These are phyloP conservation scores for Ptychoptera contaminata DNA, from an alignment of 2,888 invertebrate species.

Conservation along the genomic window DNA sequence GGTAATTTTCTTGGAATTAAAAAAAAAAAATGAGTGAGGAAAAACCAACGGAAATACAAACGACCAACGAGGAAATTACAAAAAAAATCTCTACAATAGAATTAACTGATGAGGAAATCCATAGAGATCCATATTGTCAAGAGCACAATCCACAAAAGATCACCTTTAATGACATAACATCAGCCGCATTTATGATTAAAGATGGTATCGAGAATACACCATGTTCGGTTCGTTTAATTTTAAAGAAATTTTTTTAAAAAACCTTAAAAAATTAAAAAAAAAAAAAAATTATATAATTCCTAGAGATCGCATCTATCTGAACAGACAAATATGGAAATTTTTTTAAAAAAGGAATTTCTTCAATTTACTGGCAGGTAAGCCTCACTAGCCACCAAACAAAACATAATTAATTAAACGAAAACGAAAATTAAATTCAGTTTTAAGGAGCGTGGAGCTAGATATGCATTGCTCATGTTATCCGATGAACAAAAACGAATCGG, in stretches of 20 bases:
- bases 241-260: background rate
- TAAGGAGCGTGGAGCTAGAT: slow-evolving; percentile 86
- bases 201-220: slow-evolving; percentile 71
- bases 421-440: slow-evolving; percentile 45
- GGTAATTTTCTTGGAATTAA: too few species aligned
- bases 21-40: too few species aligned
- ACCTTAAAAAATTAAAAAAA: background rate
- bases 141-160: slow-evolving; percentile 53
- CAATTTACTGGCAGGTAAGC: slow-evolving; percentile 85
- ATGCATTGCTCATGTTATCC: slow-evolving; percentile 60
- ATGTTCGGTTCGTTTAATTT: slow-evolving; percentile 48
- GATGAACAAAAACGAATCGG: slow-evolving; percentile 56
- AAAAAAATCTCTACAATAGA: too few species aligned
- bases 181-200: slow-evolving; percentile 77
- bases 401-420: too few species aligned
- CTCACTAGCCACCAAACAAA: background rate
- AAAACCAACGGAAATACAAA: too few species aligned
- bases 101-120: too few species aligned
- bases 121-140: slow-evolving; percentile 40
- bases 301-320: slow-evolving; percentile 74
- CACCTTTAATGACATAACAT: slow-evolving; percentile 72
- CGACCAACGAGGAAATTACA: too few species aligned
- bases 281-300: too few species aligned
- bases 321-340: slow-evolving; percentile 68
- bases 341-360: slow-evolving; percentile 84